Evolutionary conservation across 2,888 invertebrate species (phyloP), one percentile per base, ranked within the genome.

Genomic region (Pachymerium ferrugineum): DNA sequence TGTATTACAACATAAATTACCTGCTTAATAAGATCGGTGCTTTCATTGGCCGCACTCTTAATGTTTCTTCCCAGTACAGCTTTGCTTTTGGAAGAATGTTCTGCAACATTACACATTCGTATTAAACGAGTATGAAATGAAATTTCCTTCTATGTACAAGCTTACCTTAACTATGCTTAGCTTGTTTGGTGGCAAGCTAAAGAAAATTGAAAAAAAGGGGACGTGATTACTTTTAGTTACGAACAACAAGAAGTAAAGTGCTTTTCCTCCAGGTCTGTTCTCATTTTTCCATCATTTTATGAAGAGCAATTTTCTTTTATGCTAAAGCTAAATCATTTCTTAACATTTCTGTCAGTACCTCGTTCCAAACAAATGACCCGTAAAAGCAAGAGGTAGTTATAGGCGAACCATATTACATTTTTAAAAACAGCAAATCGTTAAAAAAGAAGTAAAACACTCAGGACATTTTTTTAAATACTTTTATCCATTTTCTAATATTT

Each of bases 91-190:
- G 94, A 78, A 97, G 83, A 76, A 93, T 93, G 80, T 93, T 79
- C 83, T 83, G 77, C 3, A 76, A 31, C n/a, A 30, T 4, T 5
- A 30, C 25, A 69, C 3, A 19, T 12, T 19, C 16, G 2, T 25
- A 62, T 5, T 1, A 29, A 69, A 33, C 1, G 2, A 1, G 28
- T 12, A 19, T 10, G 6, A 47, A 47, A 16, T 8, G 22, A 47
- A 19, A 12, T 1, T 47, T 47, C 5, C 16, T 47, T 47, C 4
- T 2, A 16, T 47, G 1, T 68, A 67, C 4, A 67, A 25, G 14
- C 93, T 93, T 85, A 94, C 94, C 84, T 94, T 93, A 78, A 94
- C 93, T 83, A 94, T 87, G 80, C 90, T 88, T 82, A 94, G 91
- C 82, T 92, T 91, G 80, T 92, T 90, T 78, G 86, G 86, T 79